Evolutionary conservation across 1,140 invertebrate genomes (phyloP), one percentile per base, ranked within the genome.

Genomic region (Campoletis sonorensis): DNA sequence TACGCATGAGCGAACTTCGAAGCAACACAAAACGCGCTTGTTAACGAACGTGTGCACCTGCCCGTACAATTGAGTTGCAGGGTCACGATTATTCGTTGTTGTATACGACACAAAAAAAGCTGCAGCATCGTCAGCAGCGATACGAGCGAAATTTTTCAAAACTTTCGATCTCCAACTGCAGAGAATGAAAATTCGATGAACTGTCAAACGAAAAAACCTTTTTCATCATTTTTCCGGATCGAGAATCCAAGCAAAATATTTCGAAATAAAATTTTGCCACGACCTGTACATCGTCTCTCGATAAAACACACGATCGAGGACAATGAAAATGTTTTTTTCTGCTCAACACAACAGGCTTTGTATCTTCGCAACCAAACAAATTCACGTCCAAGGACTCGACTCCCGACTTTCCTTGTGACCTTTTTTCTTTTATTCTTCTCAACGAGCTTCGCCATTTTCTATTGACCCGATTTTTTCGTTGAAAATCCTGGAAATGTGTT

Each of bases 41-140:
- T 26, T 64, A n/a, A 23, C 21, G n/a, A 64, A 64, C n/a, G n/a
- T 26, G 61, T 64, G 61, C 61, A 64, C 61, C 61, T 64, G 61
- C 23, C 23, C 23, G 23, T 64, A 26, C n/a, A 64, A 64, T 64
- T 64, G 21, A 23, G 23, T 64, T 23, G 23, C 61, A 21, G 61
- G 21, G 61, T 64, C 23, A 64, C 61, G 61, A 23, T 8, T 26
- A 26, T 26, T n/a, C n/a, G 61, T 23, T 26, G 23, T 26, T 23
- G 61, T 26, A 15, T 64, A 64, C 18, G 61, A 27, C 8, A 21
- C 51, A 8, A 64, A 61, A 21, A 23, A 61, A 61, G 30, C 30
- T 33, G 3, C 30, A 33, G 30, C n/a, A n/a, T 33, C 30, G 30
- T 33, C 30, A 33, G 7, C 7, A 33, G 30, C 49, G 49, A 54